Evolutionary conservation across 2,113 vertebrate species (phyloP).

Genomic region (Camelus dromedarius): DNA sequence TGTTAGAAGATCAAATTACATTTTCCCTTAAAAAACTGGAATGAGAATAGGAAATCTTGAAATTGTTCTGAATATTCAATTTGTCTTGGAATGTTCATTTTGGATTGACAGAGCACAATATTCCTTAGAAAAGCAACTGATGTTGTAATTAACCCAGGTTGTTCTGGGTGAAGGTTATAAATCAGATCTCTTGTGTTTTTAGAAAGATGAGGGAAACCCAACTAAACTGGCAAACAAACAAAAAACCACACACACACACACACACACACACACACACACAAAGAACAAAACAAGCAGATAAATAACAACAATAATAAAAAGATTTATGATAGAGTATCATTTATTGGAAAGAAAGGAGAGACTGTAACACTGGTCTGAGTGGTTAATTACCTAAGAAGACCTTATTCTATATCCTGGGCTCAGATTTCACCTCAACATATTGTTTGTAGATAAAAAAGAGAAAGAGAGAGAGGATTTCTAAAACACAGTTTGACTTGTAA

Average conservation of each 20-base stretch:
- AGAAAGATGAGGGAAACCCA: not conserved
- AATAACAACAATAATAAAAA: not conserved
- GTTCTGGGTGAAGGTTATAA: not conserved
- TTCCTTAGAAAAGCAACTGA: not conserved
- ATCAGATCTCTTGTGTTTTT: not conserved
- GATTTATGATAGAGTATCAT: not conserved
- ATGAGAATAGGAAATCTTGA: not conserved
- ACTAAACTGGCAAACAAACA: not conserved
- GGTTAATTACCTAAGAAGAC: not conserved
- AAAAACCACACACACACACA: not conserved
- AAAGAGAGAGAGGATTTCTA: not conserved
- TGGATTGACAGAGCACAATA: not conserved
- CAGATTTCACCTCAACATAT: not conserved
- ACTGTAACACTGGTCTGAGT: not conserved
- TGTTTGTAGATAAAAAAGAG: not conserved
- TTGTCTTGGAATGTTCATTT: not conserved
- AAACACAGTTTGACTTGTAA: not conserved
- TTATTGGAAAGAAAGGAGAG: not conserved
- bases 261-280: not conserved
- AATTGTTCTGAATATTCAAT: not conserved
- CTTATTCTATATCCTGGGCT: not conserved
- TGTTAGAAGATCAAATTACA: not conserved
- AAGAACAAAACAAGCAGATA: not conserved
- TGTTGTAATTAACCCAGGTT: not conserved
- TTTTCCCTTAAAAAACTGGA: not conserved